A percentile compares a stretch with the other conserved stretches of the same genome.
These are phyloP conservation scores for Oceanites oceanicus DNA, from an alignment of 2,113 vertebrate species.

Conservation along the genomic window DNA sequence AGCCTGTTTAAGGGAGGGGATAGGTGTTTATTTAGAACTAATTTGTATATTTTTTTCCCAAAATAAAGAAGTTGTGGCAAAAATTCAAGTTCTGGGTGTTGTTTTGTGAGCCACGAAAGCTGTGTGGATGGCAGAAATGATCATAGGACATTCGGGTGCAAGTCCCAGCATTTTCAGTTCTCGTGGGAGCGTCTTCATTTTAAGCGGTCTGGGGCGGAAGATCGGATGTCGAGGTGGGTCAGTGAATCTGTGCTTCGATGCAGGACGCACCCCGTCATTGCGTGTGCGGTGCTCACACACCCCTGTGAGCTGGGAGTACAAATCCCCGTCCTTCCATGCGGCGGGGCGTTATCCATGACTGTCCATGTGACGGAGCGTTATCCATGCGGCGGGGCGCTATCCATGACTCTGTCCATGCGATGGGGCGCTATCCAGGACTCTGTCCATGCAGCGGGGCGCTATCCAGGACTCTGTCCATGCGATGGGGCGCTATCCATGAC, in stretches of 20 bases:
- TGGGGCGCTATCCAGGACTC: no score
- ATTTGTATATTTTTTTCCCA: neutral
- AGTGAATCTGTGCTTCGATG: accelerated
- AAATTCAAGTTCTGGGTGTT: accelerated
- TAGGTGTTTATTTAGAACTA: neutral
- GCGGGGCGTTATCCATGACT: neutral
- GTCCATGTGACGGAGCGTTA: no score
- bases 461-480: no score
- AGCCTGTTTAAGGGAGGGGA: neutral
- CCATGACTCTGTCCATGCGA: no score
- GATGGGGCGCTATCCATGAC: no score
- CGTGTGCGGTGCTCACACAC: accelerated
- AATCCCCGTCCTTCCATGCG: accelerated
- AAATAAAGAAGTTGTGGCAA: neutral
- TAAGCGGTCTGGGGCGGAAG: neutral
- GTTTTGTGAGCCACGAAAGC: neutral
- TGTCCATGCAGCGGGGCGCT: no score
- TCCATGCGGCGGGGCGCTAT: no score
- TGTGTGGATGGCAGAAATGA: neutral
- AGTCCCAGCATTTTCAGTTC: neutral
- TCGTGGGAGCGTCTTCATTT: no score
- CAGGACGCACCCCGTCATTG: accelerated
- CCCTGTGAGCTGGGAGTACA: accelerated
- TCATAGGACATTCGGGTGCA: accelerated
- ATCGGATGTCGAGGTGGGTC: no score